Conservation (phyloP, 1,140 invertebrate genomes). For the Anastatus disparis region DNA sequence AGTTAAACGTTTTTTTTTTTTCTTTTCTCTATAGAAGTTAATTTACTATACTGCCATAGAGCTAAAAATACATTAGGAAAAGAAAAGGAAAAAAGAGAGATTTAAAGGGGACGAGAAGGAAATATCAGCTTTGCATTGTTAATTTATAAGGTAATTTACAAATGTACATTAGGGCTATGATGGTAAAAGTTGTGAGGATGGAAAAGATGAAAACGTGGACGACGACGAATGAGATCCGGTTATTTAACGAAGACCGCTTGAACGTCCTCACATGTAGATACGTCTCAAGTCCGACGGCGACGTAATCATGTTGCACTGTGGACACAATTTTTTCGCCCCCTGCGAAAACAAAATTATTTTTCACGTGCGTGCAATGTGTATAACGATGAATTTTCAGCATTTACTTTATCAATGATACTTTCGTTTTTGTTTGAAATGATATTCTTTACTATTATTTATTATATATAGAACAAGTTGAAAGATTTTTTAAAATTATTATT, state of each 20-base stretch:
- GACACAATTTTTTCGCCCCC: slow-evolving; percentile 92
- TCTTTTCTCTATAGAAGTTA: slow-evolving; percentile 51
- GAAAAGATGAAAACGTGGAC: neutral
- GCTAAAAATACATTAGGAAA: slow-evolving; percentile 36
- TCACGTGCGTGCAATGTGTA: neutral
- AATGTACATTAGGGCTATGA: too few relatives aligned
- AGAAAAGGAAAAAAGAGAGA: slow-evolving; percentile 31
- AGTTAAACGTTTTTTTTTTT: too few relatives aligned
- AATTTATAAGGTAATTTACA: slow-evolving; percentile 64
- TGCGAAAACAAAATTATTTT: slow-evolving; percentile 54
- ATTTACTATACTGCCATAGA: slow-evolving; percentile 51
- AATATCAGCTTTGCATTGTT: slow-evolving; percentile 48
- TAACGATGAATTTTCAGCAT: too few relatives aligned
- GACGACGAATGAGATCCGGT: slow-evolving; percentile 19
- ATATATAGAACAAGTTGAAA: too few relatives aligned
- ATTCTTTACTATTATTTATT: too few relatives aligned
- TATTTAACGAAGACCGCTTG: slow-evolving; percentile 25
- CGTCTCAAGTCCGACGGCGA: slow-evolving; percentile 85
- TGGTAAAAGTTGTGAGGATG: slow-evolving; percentile 44
- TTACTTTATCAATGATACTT: too few relatives aligned
- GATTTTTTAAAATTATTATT: too few relatives aligned
- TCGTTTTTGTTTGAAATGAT: too few relatives aligned
- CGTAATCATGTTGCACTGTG: slow-evolving; percentile 95
- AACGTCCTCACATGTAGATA: slow-evolving; percentile 84
- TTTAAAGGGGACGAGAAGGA: slow-evolving; percentile 2